Evolutionary conservation across 2,113 vertebrate species (phyloP), one percentile per base, ranked within the genome.

Genomic region (Poeciliopsis prolifica): DNA sequence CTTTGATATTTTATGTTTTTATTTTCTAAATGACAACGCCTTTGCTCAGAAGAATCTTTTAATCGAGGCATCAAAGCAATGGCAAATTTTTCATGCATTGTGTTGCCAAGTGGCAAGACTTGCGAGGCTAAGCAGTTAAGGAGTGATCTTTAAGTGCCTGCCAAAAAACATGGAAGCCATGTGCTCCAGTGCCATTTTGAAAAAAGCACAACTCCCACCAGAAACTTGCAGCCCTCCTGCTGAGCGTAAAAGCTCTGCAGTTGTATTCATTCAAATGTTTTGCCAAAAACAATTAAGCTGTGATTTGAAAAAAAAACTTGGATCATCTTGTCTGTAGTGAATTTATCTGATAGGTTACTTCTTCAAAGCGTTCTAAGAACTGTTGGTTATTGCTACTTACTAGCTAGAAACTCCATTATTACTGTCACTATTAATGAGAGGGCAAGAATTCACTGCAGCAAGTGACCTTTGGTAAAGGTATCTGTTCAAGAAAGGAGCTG

Each of bases 401-500:
- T 71, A 28, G 12, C 35, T 70, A 64, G 60, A 3, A 68, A 68
- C 42, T 68, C 9, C 19, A 64, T 30, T 74, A 63, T 44, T 31
- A 70, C 42, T 35, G 42, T 61, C 31, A 29, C 28, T 51, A n/a
- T 81, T 62, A 81, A 69, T 71, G 33, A 70, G 75, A 82, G 29
- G 19, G 68, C 66, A 40, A 35, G 77, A 72, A 75, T 65, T 69
- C 68, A 62, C 48, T 67, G 77, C 51, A 44, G 75, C 61, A 71
- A 65, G 72, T 70, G 74, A 65, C 71, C 80, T 80, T 77, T 74
- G 68, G 61, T 67, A 70, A 51, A 65, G 64, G 61, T 61, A 19
- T 89, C 79, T 79, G 74, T 86, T 80, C 87, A 82, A 92, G 92
- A 92, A 93, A 93, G 87, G 83, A 86, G 88, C 90, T 93, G 92